Percentiles rank a stretch among this genome's conserved stretches.
Evolutionary conservation across 1,140 invertebrate genomes (phyloP).

Genomic region (Drosophila takahashii): DNA sequence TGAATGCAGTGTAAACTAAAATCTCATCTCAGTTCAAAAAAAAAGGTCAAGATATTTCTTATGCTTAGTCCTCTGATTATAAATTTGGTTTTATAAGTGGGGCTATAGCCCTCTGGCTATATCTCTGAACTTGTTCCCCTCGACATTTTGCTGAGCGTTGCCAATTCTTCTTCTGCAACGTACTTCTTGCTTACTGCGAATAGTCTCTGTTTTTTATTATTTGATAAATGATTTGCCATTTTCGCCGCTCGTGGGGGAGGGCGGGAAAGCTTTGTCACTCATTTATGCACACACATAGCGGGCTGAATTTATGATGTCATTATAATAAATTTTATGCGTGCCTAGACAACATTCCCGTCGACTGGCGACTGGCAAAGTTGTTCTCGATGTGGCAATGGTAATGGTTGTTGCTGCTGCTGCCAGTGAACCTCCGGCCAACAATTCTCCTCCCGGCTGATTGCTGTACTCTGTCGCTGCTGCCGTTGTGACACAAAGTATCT

Average conservation of each 20-base stretch:
- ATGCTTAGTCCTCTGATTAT: too few relatives aligned
- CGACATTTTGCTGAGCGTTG: conserved; percentile 2
- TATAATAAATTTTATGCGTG: conserved; percentile 80
- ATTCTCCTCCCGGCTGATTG: conserved; percentile 68
- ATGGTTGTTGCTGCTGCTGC: conserved; percentile 33
- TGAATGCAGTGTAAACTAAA: background rate
- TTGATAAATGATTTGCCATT: conserved; percentile 71
- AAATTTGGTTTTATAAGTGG: background rate
- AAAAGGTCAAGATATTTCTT: too few relatives aligned
- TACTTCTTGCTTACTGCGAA: conserved; percentile 7
- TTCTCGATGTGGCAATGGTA: conserved; percentile 24
- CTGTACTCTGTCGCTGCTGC: conserved; percentile 61
- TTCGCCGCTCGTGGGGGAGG: conserved; percentile 21
- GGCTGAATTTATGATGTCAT: conserved; percentile 79
- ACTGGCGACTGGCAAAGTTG: conserved; percentile 47
- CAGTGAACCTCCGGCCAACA: conserved; percentile 51
- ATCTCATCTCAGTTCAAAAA: background rate
- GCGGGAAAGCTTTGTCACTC: conserved; percentile 50
- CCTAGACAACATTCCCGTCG: conserved; percentile 60
- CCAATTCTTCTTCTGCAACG: conserved; percentile 13
- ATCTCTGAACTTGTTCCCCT: conserved; percentile 1
- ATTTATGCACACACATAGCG: conserved; percentile 34
- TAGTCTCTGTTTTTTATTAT: conserved; percentile 47
- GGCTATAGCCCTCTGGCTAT: background rate
- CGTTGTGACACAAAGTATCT: conserved; percentile 76